Evolutionary conservation across 2,113 vertebrate species (phyloP).

Genomic region (Heloderma charlesbogerti): DNA sequence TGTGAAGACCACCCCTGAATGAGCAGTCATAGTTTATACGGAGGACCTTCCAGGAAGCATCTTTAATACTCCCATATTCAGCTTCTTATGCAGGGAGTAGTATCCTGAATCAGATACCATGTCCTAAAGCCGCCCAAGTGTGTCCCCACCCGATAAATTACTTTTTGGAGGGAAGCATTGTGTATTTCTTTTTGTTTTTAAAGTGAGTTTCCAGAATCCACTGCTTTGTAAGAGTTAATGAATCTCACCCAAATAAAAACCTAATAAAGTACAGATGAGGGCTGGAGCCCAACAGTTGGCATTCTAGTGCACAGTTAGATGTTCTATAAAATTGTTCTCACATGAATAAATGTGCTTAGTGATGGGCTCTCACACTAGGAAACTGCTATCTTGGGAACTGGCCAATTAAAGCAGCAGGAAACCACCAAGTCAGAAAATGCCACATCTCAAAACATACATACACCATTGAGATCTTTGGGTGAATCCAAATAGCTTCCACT

Average conservation of each 20-base stretch:
- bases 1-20: no score
- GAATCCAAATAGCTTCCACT: not conserved
- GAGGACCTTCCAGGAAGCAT: not conserved
- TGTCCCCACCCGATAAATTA: not conserved
- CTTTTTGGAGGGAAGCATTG: not conserved
- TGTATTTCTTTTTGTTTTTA: not conserved
- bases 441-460: constrained; percentile 3
- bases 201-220: not conserved
- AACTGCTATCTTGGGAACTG: constrained; percentile 46
- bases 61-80: not conserved
- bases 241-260: constrained; percentile 60
- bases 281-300: constrained; percentile 60
- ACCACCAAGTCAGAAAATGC: constrained; percentile 32
- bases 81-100: not conserved
- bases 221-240: constrained; percentile 52
- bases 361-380: constrained; percentile 43
- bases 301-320: constrained; percentile 58
- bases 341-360: constrained; percentile 58
- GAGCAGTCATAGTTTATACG: not conserved
- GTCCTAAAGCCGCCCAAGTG: not conserved
- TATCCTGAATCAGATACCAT: not conserved
- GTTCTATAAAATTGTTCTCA: constrained; percentile 65
- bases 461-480: not conserved
- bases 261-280: constrained; percentile 67
- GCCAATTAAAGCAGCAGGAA: constrained; percentile 48